Evolutionary conservation across 2,888 invertebrate species (phyloP).

Genomic region (Athrips mouffetella): DNA sequence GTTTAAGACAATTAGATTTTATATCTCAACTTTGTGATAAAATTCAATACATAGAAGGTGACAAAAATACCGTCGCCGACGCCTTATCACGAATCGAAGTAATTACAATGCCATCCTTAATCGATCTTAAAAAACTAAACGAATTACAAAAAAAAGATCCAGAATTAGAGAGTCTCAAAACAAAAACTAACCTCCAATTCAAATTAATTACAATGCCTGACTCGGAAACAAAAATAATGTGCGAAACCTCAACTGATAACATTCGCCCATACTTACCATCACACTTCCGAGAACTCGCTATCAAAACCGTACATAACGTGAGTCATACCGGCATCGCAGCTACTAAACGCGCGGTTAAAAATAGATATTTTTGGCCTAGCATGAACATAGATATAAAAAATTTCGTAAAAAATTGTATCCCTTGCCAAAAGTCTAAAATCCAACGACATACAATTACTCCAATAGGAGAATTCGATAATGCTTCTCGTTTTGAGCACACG

Average conservation of each 20-base stretch:
- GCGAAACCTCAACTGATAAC: slow-evolving; percentile 9
- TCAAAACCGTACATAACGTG: slow-evolving; percentile 12
- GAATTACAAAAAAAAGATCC: neutral
- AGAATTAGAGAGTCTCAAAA: neutral
- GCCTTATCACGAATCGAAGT: slow-evolving; percentile 17
- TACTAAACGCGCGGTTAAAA: neutral
- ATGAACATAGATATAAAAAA: slow-evolving; percentile 22
- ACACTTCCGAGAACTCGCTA: neutral
- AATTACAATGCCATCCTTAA: neutral
- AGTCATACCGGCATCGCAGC: slow-evolving; percentile 4
- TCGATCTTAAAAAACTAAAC: neutral
- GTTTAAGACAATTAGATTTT: slow-evolving; percentile 12
- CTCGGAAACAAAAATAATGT: slow-evolving; percentile 1
- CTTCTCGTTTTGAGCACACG: slow-evolving; percentile 18
- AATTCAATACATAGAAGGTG: slow-evolving; percentile 10
- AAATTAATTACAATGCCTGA: neutral
- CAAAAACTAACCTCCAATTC: neutral
- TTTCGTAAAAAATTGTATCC: slow-evolving; percentile 21
- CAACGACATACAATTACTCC: slow-evolving; percentile 21
- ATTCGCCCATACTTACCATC: slow-evolving; percentile 7
- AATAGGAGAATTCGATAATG: slow-evolving; percentile 13
- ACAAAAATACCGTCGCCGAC: slow-evolving; percentile 14
- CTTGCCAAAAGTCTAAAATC: slow-evolving; percentile 24
- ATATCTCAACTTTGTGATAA: slow-evolving; percentile 15
- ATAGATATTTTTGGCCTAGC: slow-evolving; percentile 22